Evolutionary conservation across 2,797 vertebrate species (phyloP).

Genomic region (Cirrhinus mrigala): DNA sequence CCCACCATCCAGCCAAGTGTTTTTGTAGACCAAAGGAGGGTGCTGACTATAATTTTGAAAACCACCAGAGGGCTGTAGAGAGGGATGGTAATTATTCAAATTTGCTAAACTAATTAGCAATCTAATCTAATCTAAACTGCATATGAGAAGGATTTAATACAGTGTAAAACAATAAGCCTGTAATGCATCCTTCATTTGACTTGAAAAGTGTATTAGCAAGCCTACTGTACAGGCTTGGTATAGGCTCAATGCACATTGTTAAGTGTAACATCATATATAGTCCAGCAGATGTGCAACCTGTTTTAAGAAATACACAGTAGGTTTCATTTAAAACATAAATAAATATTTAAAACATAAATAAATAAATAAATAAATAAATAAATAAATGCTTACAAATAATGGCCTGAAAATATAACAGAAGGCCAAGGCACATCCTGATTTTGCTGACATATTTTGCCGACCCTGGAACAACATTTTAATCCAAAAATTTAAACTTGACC

Average conservation of each 20-base stretch:
- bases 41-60: neutral
- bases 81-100: neutral
- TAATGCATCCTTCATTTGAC: neutral
- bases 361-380: no score
- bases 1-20: neutral
- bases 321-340: neutral
- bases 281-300: neutral
- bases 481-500: no score
- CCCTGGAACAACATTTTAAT: no score
- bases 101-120: no score
- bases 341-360: no score
- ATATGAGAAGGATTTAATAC: neutral
- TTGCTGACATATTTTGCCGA: no score
- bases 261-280: neutral
- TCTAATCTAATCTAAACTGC: no score
- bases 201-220: neutral
- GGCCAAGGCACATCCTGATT: no score
- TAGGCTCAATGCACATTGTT: neutral
- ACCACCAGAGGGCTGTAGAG: neutral
- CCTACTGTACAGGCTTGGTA: neutral
- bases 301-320: neutral
- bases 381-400: no score
- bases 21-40: neutral
- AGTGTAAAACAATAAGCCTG: neutral
- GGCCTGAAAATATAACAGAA: no score